Base-by-base conservation (phyloP, 2,113 vertebrate genomes). In the Tupaia chinensis region DNA sequence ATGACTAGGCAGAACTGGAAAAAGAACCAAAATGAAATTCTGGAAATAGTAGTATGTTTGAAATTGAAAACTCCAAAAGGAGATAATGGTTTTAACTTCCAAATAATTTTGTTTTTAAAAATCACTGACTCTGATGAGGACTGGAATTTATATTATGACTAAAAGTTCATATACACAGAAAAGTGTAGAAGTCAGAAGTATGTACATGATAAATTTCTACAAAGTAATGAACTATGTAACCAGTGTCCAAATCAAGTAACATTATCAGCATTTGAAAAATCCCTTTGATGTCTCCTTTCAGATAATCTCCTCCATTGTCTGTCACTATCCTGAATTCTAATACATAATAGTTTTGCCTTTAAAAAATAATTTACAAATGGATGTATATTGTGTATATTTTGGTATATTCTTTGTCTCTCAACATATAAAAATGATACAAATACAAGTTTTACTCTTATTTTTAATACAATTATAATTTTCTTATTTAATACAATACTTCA, bases 11-110 rank as follows among this genome's bases (percentile, higher is more conserved):
- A 90, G 32, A 56, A 68, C 58, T 88, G 84, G 65, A 84, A 96
- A 90, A 82, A 73, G 77, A 96, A 87, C 53, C 44, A 66, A 92
- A 78, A 34, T 69, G n/a, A 91, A 94, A 93, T 82, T 89, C 27
- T 86, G 79, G 58, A 81, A 87, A 84, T 66, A 87, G 53, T 44
- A 85, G 85, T 95, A 63, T 86, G 73, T 93, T 79, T 89, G 54
- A 96, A 89, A 83, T 90, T 53, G 68, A 60, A 79, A 80, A 94
- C 32, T 79, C 23, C 65, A 82, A 85, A 60, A 10, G 34, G 7
- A 72, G 53, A 68, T 34, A 61, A 91, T 32, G 56, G 9, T 56
- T 90, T 92, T 84, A 93, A 86, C 19, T 3, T 61, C 23, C 60
- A 87, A 78, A 78, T 92, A 73, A 44, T 44, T 73, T 65, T 54